phyloP scores from a whole-genome alignment of 2,797 vertebrate genomes.

The Pseudochirops cupreus region DNA sequence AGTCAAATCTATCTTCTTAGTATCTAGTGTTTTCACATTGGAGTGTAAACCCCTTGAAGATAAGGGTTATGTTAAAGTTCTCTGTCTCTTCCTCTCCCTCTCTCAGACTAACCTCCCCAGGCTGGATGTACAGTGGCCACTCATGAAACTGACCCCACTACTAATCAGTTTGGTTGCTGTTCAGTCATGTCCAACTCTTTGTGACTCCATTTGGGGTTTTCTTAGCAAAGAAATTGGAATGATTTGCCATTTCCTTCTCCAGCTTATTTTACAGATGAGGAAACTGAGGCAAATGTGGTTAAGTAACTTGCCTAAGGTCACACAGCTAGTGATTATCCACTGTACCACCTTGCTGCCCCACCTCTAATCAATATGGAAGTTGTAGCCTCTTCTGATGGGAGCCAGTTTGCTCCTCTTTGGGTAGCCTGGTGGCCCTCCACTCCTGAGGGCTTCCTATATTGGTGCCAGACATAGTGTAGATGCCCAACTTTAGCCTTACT shows the following conservation, averaged over 20 bases:
- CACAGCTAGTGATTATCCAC: neutral
- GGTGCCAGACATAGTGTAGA: neutral
- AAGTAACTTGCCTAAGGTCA: neutral
- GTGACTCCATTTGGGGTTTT: neutral
- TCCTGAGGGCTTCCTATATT: neutral
- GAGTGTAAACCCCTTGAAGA: neutral
- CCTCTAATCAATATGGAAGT: neutral
- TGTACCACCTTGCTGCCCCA: neutral
- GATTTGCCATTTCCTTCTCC: neutral
- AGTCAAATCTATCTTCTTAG: neutral
- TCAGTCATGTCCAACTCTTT: neutral
- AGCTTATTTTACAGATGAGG: neutral
- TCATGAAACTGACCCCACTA: neutral
- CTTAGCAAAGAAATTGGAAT: neutral
- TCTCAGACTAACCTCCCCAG: neutral
- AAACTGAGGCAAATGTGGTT: neutral
- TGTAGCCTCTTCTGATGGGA: neutral
- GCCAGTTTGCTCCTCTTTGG: neutral
- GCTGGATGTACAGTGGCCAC: neutral
- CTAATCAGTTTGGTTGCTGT: neutral
- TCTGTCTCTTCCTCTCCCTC: too few relatives aligned
- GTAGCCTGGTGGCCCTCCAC: neutral
- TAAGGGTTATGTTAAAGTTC: neutral
- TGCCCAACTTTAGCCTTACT: neutral
- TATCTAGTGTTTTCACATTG: neutral